A percentile compares a stretch with the other conserved stretches of the same genome.
Evolutionary conservation across 2,888 invertebrate genomes (phyloP).

Genomic region (Eubasilissa splendida): DNA sequence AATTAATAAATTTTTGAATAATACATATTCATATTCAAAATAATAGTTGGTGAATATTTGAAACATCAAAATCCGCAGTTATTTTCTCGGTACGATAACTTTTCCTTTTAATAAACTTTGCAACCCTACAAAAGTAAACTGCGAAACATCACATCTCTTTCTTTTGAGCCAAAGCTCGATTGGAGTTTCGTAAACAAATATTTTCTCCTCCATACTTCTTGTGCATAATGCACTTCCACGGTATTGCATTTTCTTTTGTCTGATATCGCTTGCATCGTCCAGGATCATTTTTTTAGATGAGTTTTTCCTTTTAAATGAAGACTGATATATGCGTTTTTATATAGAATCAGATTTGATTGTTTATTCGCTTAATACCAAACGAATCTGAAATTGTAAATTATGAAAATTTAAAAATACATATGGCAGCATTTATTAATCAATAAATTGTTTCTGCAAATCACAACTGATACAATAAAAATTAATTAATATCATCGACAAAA

Average conservation of each 20-base stretch:
- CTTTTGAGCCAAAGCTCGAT: slow-evolving; percentile 27
- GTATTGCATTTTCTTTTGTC: background rate
- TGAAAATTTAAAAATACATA: too few species aligned
- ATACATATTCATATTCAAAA: background rate
- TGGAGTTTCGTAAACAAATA: slow-evolving; percentile 25
- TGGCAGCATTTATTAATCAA: too few species aligned
- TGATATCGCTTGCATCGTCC: too few species aligned
- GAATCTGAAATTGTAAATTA: too few species aligned
- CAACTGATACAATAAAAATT: too few species aligned
- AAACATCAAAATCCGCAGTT: slow-evolving; percentile 12
- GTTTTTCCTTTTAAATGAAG: too few species aligned
- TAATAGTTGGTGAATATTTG: slow-evolving; percentile 23
- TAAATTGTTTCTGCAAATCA: too few species aligned
- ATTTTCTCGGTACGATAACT: background rate
- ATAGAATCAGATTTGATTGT: too few species aligned
- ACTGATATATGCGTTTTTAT: too few species aligned
- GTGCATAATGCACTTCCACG: background rate
- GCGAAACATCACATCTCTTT: slow-evolving; percentile 2
- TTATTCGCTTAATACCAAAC: too few species aligned
- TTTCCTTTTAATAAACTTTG: slow-evolving; percentile 24
- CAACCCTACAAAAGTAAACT: slow-evolving; percentile 13
- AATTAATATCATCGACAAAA: too few species aligned
- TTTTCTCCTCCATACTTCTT: background rate
- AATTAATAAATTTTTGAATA: background rate
- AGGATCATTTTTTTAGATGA: too few species aligned